Conservation (phyloP, 2,797 vertebrate species). For the Gorsachius magnificus region DNA sequence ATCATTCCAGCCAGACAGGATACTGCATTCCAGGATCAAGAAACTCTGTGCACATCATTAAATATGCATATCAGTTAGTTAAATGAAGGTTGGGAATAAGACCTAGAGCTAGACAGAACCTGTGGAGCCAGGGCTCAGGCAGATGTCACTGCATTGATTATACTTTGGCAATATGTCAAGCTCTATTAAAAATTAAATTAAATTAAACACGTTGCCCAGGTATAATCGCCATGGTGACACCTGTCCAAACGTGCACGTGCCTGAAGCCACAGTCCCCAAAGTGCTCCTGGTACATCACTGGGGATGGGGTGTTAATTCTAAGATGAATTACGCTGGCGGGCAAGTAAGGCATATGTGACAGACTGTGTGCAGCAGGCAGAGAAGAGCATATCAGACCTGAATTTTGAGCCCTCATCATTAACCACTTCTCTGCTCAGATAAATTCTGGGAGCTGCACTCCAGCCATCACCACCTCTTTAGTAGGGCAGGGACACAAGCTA, state of each 20-base stretch:
- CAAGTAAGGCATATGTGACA: not conserved
- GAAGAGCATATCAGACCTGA: not conserved
- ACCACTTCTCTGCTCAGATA: not conserved
- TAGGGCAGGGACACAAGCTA: not conserved
- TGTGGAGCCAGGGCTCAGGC: not conserved
- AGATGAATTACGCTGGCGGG: not conserved
- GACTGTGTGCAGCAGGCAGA: not conserved
- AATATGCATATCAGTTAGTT: conserved; percentile 30
- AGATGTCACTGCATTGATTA: conserved; percentile 44
- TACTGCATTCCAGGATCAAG: not conserved
- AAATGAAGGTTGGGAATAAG: conserved; percentile 29
- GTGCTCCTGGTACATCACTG: not conserved
- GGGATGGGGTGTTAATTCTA: not conserved
- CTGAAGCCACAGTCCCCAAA: not conserved
- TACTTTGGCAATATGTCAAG: conserved; percentile 31
- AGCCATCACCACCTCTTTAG: not conserved
- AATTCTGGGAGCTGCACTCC: not conserved
- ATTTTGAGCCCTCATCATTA: not conserved
- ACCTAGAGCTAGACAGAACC: not conserved
- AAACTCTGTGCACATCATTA: not conserved
- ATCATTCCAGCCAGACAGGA: not conserved
- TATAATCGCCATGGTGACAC: not conserved
- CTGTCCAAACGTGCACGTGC: not conserved
- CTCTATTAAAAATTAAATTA: conserved; percentile 56
- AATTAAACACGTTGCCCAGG: not conserved